These are phyloP conservation scores for Synergus laeviventris DNA, from an alignment of 2,888 invertebrate species.

Conservation along the genomic window DNA sequence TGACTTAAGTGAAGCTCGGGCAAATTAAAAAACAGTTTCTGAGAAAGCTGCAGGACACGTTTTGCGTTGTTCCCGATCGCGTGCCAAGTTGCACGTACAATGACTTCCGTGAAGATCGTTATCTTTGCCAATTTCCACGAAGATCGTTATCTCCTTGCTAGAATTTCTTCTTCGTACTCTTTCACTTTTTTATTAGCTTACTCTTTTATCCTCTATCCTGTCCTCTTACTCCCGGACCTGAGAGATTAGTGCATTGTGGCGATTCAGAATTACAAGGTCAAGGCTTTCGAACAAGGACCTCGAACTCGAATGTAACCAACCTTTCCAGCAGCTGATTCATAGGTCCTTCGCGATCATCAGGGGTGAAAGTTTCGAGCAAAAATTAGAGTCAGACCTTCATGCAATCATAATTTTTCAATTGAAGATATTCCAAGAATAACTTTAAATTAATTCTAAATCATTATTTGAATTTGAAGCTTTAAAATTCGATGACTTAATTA, in stretches of 20 bases:
- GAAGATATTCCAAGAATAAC: too few relatives aligned
- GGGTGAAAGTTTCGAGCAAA: neutral
- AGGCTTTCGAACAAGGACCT: neutral
- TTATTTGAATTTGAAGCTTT: neutral
- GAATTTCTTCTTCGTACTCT: conserved; percentile 13
- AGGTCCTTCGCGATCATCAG: neutral
- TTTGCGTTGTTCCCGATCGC: conserved; percentile 19
- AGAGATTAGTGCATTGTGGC: neutral
- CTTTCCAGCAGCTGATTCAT: neutral
- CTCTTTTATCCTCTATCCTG: neutral
- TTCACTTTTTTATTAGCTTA: neutral
- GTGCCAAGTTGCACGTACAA: conserved; percentile 31
- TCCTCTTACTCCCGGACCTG: neutral
- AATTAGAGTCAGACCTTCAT: neutral
- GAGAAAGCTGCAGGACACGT: conserved; percentile 30
- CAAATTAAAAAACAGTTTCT: conserved; percentile 28
- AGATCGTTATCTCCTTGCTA: conserved; percentile 30
- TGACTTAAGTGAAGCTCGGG: conserved; percentile 30
- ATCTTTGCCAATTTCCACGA: conserved; percentile 29
- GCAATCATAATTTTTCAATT: too few relatives aligned
- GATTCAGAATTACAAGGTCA: neutral
- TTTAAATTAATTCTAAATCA: neutral
- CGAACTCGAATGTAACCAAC: neutral
- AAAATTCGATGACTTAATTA: neutral
- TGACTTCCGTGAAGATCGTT: conserved; percentile 33